Evolutionary conservation across 2,888 invertebrate species (phyloP).

Genomic region (Gasteruption jaculator): DNA sequence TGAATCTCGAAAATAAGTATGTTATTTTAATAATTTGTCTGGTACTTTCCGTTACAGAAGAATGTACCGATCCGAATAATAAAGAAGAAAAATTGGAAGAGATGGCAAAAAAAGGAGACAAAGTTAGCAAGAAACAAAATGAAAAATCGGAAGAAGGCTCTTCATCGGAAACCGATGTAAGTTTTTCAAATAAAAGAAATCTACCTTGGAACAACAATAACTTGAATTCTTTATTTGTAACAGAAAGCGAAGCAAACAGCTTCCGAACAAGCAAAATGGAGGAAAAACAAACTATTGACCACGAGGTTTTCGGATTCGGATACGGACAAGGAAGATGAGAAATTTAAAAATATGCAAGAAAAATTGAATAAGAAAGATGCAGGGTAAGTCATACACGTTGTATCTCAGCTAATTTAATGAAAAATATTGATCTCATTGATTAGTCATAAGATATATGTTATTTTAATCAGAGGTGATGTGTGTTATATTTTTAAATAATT

Average conservation of each 20-base stretch:
- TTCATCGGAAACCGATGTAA: constrained; percentile 2
- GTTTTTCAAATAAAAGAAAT: too few relatives aligned
- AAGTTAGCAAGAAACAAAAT: constrained; percentile 8
- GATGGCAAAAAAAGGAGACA: constrained; percentile 9
- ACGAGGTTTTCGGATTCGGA: constrained; percentile 39
- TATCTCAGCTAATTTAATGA: neutral
- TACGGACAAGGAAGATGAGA: constrained; percentile 36
- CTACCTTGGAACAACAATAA: too few relatives aligned
- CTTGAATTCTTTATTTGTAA: constrained; percentile 10
- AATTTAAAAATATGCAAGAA: constrained; percentile 24
- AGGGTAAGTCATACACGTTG: constrained; percentile 14
- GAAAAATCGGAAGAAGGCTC: neutral
- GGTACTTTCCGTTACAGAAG: too few relatives aligned
- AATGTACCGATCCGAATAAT: neutral
- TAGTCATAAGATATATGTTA: neutral
- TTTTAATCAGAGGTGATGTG: neutral
- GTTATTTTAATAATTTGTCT: too few relatives aligned
- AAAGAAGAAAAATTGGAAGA: constrained; percentile 9
- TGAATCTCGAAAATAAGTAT: too few relatives aligned
- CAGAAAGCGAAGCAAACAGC: constrained; percentile 12
- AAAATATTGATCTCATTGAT: neutral
- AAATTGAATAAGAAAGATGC: constrained; percentile 20
- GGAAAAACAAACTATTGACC: constrained; percentile 34
- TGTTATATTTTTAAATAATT: constrained; percentile 1
- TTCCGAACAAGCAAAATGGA: constrained; percentile 32